Evolutionary conservation across 2,113 vertebrate genomes (phyloP), one percentile per base, ranked within the genome.

Genomic region (Lampris megalopsis): DNA sequence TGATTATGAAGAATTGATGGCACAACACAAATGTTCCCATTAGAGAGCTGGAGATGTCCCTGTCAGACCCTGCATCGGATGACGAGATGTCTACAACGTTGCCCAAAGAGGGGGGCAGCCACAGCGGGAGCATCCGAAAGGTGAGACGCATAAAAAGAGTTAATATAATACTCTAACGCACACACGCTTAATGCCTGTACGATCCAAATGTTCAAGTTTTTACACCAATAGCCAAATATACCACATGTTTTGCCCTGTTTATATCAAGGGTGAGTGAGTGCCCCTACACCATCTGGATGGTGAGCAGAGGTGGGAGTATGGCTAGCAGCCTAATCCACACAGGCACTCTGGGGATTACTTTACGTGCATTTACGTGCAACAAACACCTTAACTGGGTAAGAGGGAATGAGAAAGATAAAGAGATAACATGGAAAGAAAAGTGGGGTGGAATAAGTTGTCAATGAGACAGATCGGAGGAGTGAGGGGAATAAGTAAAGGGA

Each of bases 111-210:
- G 76, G 79, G 38, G 45, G 57, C 24, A 76, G 82, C 54, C 70
- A 67, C 63, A 50, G 70, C 24, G 90, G 90, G 41, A 93, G 92
- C 82, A 74, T 90, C 80, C 80, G 93, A 9, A 93, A 94, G 93
- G 93, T 92, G 76, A 67, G 76, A 36, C 7, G n/a, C 3, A 11
- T 76, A 43, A n/a, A 3, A 2, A 60, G 5, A 5, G 0, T 45
- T 5, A 59, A 52, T 61, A 10, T 3, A 49, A 58, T 59, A 58
- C 43, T 58, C 36, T 59, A 37, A 61, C 24, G 50, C 61, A 52
- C 52, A 9, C 54, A 49, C 53, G 4, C 63, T 24, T 24, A 24
- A 24, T 24, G 24, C 24, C 24, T 24, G 24, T 24, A 24, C 24
- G 24, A 24, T 24, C 24, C 24, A 24, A 24, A 24, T 24, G 24